These are phyloP conservation scores for Ctenicera cuprea DNA, from an alignment of 2,888 invertebrate species.

Conservation along the genomic window DNA sequence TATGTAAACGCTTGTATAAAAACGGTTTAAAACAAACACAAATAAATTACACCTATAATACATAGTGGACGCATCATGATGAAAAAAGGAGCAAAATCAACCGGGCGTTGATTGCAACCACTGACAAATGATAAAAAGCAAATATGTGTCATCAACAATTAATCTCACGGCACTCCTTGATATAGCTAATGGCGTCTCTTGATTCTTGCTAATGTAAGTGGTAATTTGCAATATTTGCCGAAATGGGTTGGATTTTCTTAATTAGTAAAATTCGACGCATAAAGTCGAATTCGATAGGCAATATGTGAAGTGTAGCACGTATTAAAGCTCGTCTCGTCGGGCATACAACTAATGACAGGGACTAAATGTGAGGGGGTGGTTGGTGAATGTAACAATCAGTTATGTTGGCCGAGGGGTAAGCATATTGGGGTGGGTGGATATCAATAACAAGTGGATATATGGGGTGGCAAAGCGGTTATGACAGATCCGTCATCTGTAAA, in stretches of 20 bases:
- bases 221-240: slow-evolving; percentile 18
- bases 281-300: slow-evolving; percentile 23
- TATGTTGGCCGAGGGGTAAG: slow-evolving; percentile 41
- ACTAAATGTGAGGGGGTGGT: slow-evolving; percentile 50
- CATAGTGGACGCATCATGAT: slow-evolving; percentile 20
- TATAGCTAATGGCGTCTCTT: slow-evolving; percentile 38
- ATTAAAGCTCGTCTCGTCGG: slow-evolving; percentile 54
- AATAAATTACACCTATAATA: slow-evolving; percentile 33
- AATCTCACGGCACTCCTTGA: slow-evolving; percentile 55
- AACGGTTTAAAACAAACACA: slow-evolving; percentile 22
- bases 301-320: slow-evolving; percentile 41
- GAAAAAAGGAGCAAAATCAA: slow-evolving; percentile 49
- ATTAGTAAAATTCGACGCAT: slow-evolving; percentile 19
- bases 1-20: not conserved
- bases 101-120: slow-evolving; percentile 37
- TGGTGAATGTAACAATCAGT: slow-evolving; percentile 47
- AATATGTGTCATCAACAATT: slow-evolving; percentile 61
- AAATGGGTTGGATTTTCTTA: slow-evolving; percentile 9
- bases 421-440: slow-evolving; percentile 56
- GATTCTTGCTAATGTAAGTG: slow-evolving; percentile 37
- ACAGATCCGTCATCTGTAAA: slow-evolving; percentile 65
- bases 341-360: slow-evolving; percentile 53
- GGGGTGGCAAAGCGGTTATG: slow-evolving; percentile 65
- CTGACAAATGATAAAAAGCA: slow-evolving; percentile 61
- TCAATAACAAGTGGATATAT: slow-evolving; percentile 65